Percentiles rank a stretch among this genome's conserved stretches.
These are phyloP conservation scores for Maniola hyperantus DNA, from an alignment of 2,888 invertebrate species.

Conservation along the genomic window DNA sequence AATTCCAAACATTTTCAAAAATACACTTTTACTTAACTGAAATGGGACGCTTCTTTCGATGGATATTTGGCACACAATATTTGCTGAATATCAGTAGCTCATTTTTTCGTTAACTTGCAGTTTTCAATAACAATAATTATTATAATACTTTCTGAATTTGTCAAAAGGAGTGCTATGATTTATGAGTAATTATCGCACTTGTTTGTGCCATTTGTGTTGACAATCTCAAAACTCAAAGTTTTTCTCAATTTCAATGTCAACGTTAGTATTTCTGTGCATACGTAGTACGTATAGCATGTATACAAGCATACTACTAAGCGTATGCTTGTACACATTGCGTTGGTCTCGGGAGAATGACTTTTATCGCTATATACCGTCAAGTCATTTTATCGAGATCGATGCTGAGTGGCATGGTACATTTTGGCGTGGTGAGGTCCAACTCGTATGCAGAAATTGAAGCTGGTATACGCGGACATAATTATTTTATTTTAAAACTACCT, in stretches of 20 bases:
- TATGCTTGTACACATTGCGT: too few relatives aligned
- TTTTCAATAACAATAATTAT: too few relatives aligned
- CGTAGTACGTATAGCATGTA: background rate
- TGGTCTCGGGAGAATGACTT: too few relatives aligned
- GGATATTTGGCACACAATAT: constrained; percentile 67
- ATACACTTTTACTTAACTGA: constrained; percentile 38
- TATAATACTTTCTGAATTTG: background rate
- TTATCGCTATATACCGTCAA: too few relatives aligned
- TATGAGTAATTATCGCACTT: background rate
- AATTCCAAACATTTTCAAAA: constrained; percentile 20
- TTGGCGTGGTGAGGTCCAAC: too few relatives aligned
- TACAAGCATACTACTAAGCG: background rate
- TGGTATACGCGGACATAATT: too few relatives aligned
- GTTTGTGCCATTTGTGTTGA: background rate
- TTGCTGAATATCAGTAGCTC: constrained; percentile 48
- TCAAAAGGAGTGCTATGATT: background rate
- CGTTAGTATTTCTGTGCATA: background rate
- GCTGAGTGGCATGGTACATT: too few relatives aligned
- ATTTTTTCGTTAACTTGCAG: constrained; percentile 25
- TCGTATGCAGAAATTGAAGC: too few relatives aligned
- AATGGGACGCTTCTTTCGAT: constrained; percentile 59
- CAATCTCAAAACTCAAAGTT: constrained; percentile 18
- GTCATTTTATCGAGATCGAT: too few relatives aligned
- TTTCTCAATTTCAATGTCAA: constrained; percentile 1
- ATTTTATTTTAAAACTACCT: too few relatives aligned